Percentiles rank a stretch among this genome's conserved stretches.
Conservation (phyloP, 2,113 vertebrate genomes). For the Dicentrarchus labrax region DNA sequence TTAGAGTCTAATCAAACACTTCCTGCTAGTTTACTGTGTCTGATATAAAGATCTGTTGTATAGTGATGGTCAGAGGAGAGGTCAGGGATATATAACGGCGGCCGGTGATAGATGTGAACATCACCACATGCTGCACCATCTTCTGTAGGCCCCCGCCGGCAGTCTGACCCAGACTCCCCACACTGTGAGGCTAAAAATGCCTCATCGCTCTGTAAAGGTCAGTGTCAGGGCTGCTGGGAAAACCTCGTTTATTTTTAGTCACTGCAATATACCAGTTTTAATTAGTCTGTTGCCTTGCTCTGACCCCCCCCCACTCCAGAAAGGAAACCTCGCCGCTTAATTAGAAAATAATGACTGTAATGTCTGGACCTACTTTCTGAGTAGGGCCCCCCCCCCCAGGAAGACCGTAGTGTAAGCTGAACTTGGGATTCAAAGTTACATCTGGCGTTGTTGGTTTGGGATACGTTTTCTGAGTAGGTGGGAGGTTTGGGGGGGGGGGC, state of each 20-base stretch:
- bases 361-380: constrained; percentile 16
- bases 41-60: too few species aligned
- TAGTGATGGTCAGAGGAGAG: not conserved
- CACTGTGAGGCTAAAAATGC: constrained; percentile 64
- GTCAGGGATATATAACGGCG: not conserved
- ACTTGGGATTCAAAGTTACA: not conserved
- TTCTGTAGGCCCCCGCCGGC: not conserved
- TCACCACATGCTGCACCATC: constrained; percentile 30
- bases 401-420: not conserved
- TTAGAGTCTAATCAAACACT: too few species aligned
- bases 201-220: constrained; percentile 71
- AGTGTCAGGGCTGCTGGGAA: constrained; percentile 57
- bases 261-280: constrained; percentile 31
- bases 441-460: not conserved
- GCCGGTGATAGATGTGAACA: not conserved
- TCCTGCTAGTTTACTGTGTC: too few species aligned
- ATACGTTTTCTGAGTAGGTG: not conserved
- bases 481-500: not conserved
- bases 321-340: constrained; percentile 8
- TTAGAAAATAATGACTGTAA: constrained; percentile 31
- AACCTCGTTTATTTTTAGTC: constrained; percentile 73
- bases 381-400: not conserved
- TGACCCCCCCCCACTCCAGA: not conserved
- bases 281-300: constrained; percentile 23
- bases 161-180: constrained; percentile 10